Percentiles rank a stretch among this genome's conserved stretches.
Evolutionary conservation across 2,888 invertebrate genomes (phyloP).

Genomic region (Asteroscopus sphinx): DNA sequence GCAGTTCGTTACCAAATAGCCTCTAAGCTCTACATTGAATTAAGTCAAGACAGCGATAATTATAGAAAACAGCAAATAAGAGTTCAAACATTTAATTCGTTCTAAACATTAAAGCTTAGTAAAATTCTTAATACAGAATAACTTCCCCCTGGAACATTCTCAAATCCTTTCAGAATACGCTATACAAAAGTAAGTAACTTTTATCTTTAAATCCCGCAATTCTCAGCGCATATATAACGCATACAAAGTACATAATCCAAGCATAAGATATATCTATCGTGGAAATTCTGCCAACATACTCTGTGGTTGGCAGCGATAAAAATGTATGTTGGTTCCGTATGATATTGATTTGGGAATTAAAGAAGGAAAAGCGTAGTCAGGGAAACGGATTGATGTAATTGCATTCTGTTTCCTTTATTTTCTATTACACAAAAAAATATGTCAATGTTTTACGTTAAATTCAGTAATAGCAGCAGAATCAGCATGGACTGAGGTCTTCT

Average conservation of each 20-base stretch:
- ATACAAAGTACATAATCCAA: constrained; percentile 24
- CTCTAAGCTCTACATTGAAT: too few relatives aligned
- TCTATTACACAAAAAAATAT: too few relatives aligned
- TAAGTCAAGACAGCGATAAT: too few relatives aligned
- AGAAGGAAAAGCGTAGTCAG: constrained; percentile 18
- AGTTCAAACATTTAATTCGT: too few relatives aligned
- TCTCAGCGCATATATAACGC: constrained; percentile 15
- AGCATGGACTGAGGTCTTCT: too few relatives aligned
- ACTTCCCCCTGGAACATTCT: background rate
- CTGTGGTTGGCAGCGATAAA: constrained; percentile 1
- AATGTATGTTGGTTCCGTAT: constrained; percentile 3
- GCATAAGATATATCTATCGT: constrained; percentile 1
- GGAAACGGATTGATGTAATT: constrained; percentile 6
- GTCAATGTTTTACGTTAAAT: too few relatives aligned
- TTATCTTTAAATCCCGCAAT: background rate
- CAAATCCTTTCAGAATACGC: background rate
- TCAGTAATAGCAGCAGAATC: too few relatives aligned
- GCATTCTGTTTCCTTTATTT: constrained; percentile 2
- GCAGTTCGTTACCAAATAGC: too few relatives aligned
- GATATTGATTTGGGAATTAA: constrained; percentile 15
- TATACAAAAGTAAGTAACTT: background rate
- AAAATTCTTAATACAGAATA: background rate
- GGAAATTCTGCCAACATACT: background rate
- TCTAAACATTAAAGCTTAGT: background rate
- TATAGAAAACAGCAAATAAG: too few relatives aligned